A percentile compares a stretch with the other conserved stretches of the same genome.
These are phyloP conservation scores for Steinernema scapterisci DNA, from an alignment of 2,888 invertebrate species.

Conservation along the genomic window DNA sequence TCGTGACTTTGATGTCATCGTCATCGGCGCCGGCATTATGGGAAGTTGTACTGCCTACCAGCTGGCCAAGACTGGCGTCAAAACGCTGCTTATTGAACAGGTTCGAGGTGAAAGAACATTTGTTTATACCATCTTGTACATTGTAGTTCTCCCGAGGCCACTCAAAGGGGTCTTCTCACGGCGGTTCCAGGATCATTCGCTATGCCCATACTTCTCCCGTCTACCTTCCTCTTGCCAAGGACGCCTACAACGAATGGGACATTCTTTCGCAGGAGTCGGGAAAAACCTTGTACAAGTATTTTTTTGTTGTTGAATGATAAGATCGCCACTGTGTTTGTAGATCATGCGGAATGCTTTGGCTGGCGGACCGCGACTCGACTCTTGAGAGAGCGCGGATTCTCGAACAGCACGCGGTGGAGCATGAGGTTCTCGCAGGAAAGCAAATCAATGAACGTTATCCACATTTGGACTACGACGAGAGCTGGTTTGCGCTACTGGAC, in stretches of 20 bases:
- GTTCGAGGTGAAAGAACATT: conserved; percentile 36
- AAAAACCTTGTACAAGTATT: background rate
- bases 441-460: conserved; percentile 41
- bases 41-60: conserved; percentile 62
- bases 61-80: conserved; percentile 56
- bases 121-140: no score
- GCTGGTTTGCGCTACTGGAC: conserved; percentile 43
- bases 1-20: conserved; percentile 51
- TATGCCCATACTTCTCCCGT: conserved; percentile 55
- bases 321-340: background rate
- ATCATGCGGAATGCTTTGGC: conserved; percentile 48
- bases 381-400: conserved; percentile 38
- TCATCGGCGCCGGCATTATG: conserved; percentile 63
- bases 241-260: conserved; percentile 44
- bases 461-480: conserved; percentile 45
- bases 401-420: conserved; percentile 36
- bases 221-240: conserved; percentile 53
- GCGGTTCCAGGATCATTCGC: conserved; percentile 63
- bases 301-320: background rate
- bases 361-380: conserved; percentile 38
- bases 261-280: conserved; percentile 19
- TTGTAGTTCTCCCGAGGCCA: conserved; percentile 55
- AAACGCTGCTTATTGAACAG: conserved; percentile 62
- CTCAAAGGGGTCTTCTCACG: conserved; percentile 63
- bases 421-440: conserved; percentile 41